Evolutionary conservation across 92 coral and sea anemone genomes (phyloP).

Genomic region (Zoanthus solanderi): DNA sequence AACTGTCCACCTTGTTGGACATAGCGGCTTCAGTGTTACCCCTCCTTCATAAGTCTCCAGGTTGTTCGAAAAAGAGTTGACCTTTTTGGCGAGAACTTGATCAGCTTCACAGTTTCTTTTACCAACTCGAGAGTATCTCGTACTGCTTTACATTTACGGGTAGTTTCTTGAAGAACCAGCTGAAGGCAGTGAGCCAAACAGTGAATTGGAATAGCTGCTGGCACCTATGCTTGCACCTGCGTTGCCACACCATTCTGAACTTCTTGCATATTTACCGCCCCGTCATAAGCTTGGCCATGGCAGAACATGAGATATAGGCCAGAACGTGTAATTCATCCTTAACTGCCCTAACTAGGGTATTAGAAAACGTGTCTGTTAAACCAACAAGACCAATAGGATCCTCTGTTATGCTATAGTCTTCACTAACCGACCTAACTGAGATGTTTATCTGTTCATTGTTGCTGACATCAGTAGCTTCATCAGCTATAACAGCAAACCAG

Average conservation of each 20-base stretch:
- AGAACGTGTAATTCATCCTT: not conserved
- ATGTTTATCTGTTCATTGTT: too few relatives aligned
- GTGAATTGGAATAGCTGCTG: not conserved
- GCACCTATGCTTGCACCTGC: not conserved
- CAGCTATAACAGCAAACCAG: too few relatives aligned
- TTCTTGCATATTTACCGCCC: not conserved
- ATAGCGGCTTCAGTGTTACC: too few relatives aligned
- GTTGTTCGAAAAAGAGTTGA: not conserved
- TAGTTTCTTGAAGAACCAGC: not conserved
- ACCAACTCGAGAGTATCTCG: not conserved
- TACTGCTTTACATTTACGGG: too few relatives aligned
- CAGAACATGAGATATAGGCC: not conserved
- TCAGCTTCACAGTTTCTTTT: not conserved
- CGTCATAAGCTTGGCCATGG: not conserved
- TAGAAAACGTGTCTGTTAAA: too few relatives aligned
- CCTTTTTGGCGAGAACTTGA: not conserved
- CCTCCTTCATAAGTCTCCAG: too few relatives aligned
- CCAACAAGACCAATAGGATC: too few relatives aligned
- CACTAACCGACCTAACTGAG: too few relatives aligned
- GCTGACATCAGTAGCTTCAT: too few relatives aligned
- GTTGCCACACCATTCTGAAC: not conserved
- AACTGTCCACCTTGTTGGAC: too few relatives aligned
- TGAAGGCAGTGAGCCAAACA: not conserved
- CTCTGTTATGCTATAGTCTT: too few relatives aligned
- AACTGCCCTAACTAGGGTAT: not conserved